These are phyloP conservation scores for Unio delphinus DNA, from an alignment of 2,888 invertebrate genomes.

Conservation along the genomic window DNA sequence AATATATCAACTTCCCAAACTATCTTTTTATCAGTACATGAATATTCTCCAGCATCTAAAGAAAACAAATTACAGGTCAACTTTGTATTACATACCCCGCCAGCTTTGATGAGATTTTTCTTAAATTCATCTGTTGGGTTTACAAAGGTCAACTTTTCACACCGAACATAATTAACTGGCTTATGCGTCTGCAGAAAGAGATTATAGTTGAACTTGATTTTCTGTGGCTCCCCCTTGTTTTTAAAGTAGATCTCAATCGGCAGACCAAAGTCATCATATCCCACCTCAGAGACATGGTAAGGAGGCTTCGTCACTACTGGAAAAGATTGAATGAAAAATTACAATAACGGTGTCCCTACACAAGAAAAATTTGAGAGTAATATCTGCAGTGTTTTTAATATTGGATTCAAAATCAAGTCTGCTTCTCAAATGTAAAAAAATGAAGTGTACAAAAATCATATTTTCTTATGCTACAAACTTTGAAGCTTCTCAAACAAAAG, in stretches of 20 bases:
- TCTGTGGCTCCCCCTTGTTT: constrained; percentile 91
- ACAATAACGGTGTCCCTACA: background rate
- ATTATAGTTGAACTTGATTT: constrained; percentile 84
- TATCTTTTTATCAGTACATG: no score
- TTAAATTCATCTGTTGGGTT: constrained; percentile 92
- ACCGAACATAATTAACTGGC: constrained; percentile 80
- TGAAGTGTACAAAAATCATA: no score
- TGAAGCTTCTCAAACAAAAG: no score
- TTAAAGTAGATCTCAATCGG: constrained; percentile 87
- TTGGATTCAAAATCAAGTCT: no score
- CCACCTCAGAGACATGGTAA: constrained; percentile 91
- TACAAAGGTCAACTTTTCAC: constrained; percentile 88
- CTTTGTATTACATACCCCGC: constrained; percentile 77
- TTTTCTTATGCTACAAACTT: no score
- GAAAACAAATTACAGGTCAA: background rate
- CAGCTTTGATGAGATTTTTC: constrained; percentile 88
- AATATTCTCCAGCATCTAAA: background rate
- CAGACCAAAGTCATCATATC: constrained; percentile 93
- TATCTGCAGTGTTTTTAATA: no score
- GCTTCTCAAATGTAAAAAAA: no score
- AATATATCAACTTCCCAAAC: no score
- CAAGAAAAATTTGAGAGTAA: background rate
- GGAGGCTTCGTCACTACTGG: constrained; percentile 92
- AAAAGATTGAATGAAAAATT: constrained; percentile 63
- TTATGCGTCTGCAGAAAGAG: constrained; percentile 83